phyloP scores from a whole-genome alignment of 2,113 vertebrate species.

The Castor canadensis region DNA sequence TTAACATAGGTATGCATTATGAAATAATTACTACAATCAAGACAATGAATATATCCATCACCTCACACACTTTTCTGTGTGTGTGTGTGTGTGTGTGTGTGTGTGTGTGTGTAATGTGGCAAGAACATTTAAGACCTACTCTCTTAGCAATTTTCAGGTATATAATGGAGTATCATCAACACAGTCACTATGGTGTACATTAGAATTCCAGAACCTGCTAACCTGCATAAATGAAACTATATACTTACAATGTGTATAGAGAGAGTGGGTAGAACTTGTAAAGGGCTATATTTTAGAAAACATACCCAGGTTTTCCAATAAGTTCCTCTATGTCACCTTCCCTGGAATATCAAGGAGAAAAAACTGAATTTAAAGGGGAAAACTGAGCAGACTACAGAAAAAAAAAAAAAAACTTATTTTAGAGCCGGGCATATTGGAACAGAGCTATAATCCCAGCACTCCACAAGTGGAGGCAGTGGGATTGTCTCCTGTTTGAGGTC shows the following conservation, averaged over 20 bases:
- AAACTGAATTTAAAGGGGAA: neutral
- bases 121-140: neutral
- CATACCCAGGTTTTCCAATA: neutral
- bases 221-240: neutral
- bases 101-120: neutral
- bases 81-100: neutral
- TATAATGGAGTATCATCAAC: neutral
- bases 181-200: neutral
- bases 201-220: neutral
- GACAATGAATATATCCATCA: neutral
- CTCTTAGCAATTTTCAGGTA: neutral
- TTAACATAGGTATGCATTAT: neutral
- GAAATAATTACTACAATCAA: neutral
- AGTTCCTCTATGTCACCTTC: neutral
- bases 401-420: neutral
- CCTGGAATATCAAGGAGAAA: neutral
- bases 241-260: neutral
- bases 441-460: too few species aligned
- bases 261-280: neutral
- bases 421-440: too few species aligned
- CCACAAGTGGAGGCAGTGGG: too few species aligned
- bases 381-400: neutral
- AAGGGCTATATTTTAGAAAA: neutral
- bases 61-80: neutral
- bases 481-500: too few species aligned